Evolutionary conservation across 2,113 vertebrate species (phyloP).

Genomic region (Jaculus jaculus): DNA sequence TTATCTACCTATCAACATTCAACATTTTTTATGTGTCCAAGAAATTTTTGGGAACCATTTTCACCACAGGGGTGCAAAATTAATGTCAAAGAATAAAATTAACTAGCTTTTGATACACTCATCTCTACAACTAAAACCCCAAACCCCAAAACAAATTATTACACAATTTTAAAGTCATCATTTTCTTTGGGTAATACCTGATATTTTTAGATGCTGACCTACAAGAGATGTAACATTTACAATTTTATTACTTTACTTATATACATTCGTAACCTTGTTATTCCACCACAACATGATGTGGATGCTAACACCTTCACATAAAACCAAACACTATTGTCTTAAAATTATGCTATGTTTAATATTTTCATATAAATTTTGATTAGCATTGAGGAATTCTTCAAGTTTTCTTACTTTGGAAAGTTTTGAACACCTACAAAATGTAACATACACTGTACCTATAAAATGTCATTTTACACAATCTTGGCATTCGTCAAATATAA

Average conservation of each 20-base stretch:
- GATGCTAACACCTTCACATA: background rate
- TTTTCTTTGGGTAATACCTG: background rate
- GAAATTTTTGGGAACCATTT: conserved; percentile 36
- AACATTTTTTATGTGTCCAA: background rate
- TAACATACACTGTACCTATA: background rate
- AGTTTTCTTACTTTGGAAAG: conserved; percentile 5
- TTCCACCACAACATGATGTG: background rate
- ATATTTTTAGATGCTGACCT: background rate
- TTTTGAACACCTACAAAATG: background rate
- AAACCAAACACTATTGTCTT: background rate
- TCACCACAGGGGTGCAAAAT: background rate
- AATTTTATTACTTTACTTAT: conserved; percentile 16
- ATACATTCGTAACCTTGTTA: background rate
- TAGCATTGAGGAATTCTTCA: background rate
- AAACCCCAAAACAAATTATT: background rate
- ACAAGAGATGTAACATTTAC: background rate
- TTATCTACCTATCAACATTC: conserved; percentile 36
- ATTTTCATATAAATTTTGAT: background rate
- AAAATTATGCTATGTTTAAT: background rate
- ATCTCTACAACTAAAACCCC: background rate
- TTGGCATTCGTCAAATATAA: background rate
- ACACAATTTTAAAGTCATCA: background rate
- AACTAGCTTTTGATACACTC: background rate
- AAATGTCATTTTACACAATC: background rate
- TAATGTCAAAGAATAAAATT: conserved; percentile 44